phyloP scores from a whole-genome alignment of 2,888 invertebrate genomes.

The Brachyptera putata region DNA sequence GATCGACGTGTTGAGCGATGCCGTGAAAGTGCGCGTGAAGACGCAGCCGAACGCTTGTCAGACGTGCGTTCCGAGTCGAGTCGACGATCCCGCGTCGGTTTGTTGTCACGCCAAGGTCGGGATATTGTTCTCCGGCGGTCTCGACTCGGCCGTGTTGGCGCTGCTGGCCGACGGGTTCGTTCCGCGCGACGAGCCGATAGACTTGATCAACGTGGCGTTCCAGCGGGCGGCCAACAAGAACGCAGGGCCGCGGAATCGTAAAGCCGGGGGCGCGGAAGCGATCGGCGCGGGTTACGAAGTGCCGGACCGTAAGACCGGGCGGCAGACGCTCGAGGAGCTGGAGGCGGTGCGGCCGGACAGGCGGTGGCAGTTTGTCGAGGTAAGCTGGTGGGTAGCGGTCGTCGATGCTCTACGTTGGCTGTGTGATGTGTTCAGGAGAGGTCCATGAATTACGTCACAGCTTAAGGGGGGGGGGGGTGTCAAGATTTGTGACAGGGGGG shows the following conservation, averaged over 20 bases:
- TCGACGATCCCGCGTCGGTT: neutral
- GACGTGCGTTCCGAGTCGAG: slow-evolving; percentile 34
- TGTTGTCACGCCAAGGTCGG: slow-evolving; percentile 67
- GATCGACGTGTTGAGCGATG: slow-evolving; percentile 39
- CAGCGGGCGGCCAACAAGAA: slow-evolving; percentile 44
- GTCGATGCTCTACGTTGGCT: neutral
- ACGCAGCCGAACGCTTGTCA: slow-evolving; percentile 38
- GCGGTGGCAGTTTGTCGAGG: slow-evolving; percentile 78
- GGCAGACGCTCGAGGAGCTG: slow-evolving; percentile 65
- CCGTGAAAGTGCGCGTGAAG: slow-evolving; percentile 38
- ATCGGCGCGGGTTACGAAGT: slow-evolving; percentile 46
- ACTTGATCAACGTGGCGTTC: slow-evolving; percentile 94
- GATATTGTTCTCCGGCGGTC: slow-evolving; percentile 82
- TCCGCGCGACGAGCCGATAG: slow-evolving; percentile 64
- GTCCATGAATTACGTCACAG: no score
- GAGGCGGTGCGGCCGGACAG: slow-evolving; percentile 63
- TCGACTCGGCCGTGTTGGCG: slow-evolving; percentile 92
- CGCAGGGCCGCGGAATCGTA: neutral
- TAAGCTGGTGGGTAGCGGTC: slow-evolving; percentile 35
- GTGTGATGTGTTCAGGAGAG: no score
- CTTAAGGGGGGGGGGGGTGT: no score
- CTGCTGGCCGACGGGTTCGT: slow-evolving; percentile 69
- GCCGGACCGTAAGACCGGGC: slow-evolving; percentile 81
- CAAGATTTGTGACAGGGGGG: no score
- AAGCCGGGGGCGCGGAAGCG: neutral